Evolutionary conservation across 2,888 invertebrate genomes (phyloP).

Genomic region (Drosophila kuntzei): DNA sequence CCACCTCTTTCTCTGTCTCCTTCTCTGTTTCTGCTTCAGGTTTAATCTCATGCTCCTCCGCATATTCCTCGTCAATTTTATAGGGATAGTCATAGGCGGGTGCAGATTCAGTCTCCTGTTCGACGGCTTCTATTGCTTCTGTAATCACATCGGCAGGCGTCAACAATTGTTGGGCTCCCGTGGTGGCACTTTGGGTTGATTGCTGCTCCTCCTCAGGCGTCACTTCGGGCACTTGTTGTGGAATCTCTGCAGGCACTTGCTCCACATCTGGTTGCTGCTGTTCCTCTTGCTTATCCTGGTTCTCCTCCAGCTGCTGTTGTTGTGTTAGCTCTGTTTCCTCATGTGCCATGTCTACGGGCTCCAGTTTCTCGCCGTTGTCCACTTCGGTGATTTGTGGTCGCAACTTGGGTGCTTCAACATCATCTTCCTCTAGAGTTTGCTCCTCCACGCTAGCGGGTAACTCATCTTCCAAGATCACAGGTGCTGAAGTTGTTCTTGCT

Average conservation of each 20-base stretch:
- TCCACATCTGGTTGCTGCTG: conserved; percentile 17
- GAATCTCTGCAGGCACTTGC: background rate
- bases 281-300: conserved; percentile 8
- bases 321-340: conserved; percentile 69
- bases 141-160: conserved; percentile 66
- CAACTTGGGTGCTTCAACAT: conserved; percentile 52
- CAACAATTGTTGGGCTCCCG: conserved; percentile 62
- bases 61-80: conserved; percentile 83
- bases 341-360: conserved; percentile 60
- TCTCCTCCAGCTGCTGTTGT: conserved; percentile 37
- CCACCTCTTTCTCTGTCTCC: conserved; percentile 5
- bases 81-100: conserved; percentile 83
- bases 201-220: conserved; percentile 8
- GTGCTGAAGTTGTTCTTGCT: conserved; percentile 44
- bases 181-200: conserved; percentile 37
- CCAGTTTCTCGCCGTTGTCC: conserved; percentile 60
- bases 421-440: conserved; percentile 81
- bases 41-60: conserved; percentile 66
- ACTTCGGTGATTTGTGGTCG: conserved; percentile 44
- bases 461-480: conserved; percentile 58
- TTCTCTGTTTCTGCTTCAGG: conserved; percentile 14
- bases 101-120: conserved; percentile 52
- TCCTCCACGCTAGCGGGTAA: conserved; percentile 65
- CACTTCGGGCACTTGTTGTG: background rate
- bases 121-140: conserved; percentile 49